These are phyloP conservation scores for Phocoena phocoena DNA, from an alignment of 2,113 vertebrate genomes.

Conservation along the genomic window DNA sequence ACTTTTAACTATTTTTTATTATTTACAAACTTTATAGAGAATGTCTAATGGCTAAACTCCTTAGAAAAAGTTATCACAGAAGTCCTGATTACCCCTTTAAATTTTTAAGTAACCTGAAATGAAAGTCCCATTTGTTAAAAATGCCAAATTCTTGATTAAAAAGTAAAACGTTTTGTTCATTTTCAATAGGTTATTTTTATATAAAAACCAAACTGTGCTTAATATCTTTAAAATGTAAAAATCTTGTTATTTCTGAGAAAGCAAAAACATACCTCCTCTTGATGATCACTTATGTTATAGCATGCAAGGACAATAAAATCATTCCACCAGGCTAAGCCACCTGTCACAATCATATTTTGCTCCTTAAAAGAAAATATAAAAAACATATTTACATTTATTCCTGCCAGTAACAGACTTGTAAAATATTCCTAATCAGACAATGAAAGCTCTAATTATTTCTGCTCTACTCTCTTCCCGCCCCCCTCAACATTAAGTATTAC, in stretches of 20 bases:
- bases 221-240: conserved; percentile 49
- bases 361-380: conserved; percentile 86
- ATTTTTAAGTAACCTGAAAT: neutral
- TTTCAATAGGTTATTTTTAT: conserved; percentile 34
- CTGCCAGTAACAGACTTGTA: neutral
- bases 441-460: conserved; percentile 34
- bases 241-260: conserved; percentile 43
- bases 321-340: conserved; percentile 98
- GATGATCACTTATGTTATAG: conserved; percentile 95
- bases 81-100: neutral
- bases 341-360: conserved; percentile 98
- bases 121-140: conserved; percentile 7
- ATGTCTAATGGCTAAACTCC: conserved; percentile 4
- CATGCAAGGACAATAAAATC: conserved; percentile 97
- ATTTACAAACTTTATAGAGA: conserved; percentile 11
- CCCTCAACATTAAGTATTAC: neutral
- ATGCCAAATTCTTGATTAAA: neutral
- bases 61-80: conserved; percentile 26
- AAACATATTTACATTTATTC: conserved; percentile 21
- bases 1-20: conserved; percentile 17
- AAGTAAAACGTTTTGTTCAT: neutral
- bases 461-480: neutral
- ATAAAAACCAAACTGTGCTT: conserved; percentile 18
- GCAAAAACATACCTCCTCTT: conserved; percentile 92
- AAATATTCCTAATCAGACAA: conserved; percentile 27